Conservation (phyloP, 2,797 vertebrate genomes). For the Spinibarbus caldwelli region DNA sequence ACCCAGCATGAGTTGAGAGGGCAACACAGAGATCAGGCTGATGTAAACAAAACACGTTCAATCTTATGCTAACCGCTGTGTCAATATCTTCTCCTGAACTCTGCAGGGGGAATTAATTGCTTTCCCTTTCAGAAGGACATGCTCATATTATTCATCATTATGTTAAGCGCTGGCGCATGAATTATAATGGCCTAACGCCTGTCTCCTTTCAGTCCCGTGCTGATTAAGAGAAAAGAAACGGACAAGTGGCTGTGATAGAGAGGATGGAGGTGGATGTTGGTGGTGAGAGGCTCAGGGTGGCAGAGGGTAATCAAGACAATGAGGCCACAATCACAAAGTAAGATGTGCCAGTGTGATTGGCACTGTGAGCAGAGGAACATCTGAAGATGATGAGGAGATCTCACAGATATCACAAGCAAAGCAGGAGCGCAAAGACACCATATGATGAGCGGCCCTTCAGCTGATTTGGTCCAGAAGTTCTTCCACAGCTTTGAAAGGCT, state of each 20-base stretch:
- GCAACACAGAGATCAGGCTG: constrained; percentile 47
- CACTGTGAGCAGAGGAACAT: background rate
- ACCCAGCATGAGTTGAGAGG: constrained; percentile 48
- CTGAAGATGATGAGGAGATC: background rate
- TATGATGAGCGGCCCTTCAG: background rate
- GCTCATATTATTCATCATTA: constrained; percentile 74
- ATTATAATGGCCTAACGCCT: constrained; percentile 62
- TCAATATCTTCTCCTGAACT: constrained; percentile 67
- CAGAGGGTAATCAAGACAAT: constrained; percentile 51
- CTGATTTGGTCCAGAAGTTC: background rate
- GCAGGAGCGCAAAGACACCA: background rate
- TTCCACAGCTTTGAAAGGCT: background rate
- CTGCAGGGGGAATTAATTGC: constrained; percentile 70
- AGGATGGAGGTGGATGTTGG: constrained; percentile 47
- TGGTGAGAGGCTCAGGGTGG: constrained; percentile 21
- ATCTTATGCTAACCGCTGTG: constrained; percentile 59
- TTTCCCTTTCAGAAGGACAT: constrained; percentile 69
- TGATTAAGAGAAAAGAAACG: constrained; percentile 60
- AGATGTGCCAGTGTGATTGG: constrained; percentile 30
- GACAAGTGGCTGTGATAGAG: constrained; percentile 48
- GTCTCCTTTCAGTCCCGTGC: constrained; percentile 56
- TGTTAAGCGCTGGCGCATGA: constrained; percentile 66
- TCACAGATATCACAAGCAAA: background rate
- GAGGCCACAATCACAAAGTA: constrained; percentile 39
- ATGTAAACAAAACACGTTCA: constrained; percentile 62